phyloP scores from a whole-genome alignment of 2,888 invertebrate genomes.

The Buathra laborator region DNA sequence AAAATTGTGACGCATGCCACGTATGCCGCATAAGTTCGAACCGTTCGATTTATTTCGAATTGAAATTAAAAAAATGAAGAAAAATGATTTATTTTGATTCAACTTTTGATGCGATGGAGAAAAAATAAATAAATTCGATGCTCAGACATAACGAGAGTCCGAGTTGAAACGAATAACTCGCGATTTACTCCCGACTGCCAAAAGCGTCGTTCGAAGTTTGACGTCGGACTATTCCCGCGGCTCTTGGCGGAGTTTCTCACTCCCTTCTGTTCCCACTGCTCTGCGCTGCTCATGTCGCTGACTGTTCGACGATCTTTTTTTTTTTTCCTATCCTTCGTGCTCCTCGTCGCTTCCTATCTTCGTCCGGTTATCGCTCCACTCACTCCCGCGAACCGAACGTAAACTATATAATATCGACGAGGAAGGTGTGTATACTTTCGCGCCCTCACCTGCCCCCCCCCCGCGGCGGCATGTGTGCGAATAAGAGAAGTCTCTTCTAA shows the following conservation, averaged over 20 bases:
- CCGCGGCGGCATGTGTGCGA: not conserved
- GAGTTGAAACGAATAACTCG: slow-evolving; percentile 3
- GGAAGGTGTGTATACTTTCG: not conserved
- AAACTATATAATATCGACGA: slow-evolving; percentile 6
- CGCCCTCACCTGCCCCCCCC: not conserved
- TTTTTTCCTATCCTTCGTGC: not conserved
- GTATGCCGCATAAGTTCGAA: not conserved
- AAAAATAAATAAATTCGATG: not conserved
- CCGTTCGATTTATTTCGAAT: slow-evolving; percentile 1
- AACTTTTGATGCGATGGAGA: no score
- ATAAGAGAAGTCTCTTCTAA: not conserved
- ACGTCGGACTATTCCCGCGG: slow-evolving; percentile 27
- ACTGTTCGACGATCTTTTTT: slow-evolving; percentile 17
- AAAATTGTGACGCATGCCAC: not conserved
- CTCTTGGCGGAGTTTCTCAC: slow-evolving; percentile 27
- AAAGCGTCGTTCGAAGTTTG: slow-evolving; percentile 49
- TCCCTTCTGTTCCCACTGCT: slow-evolving; percentile 44
- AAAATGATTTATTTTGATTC: not conserved
- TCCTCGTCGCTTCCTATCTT: not conserved
- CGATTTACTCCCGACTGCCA: slow-evolving; percentile 18
- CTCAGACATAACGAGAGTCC: not conserved
- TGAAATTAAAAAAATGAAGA: not conserved
- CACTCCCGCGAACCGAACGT: not conserved
- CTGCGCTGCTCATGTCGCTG: slow-evolving; percentile 47
- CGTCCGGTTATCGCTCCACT: not conserved